phyloP scores from a whole-genome alignment of 2,113 vertebrate genomes.

The Isichthys henryi region DNA sequence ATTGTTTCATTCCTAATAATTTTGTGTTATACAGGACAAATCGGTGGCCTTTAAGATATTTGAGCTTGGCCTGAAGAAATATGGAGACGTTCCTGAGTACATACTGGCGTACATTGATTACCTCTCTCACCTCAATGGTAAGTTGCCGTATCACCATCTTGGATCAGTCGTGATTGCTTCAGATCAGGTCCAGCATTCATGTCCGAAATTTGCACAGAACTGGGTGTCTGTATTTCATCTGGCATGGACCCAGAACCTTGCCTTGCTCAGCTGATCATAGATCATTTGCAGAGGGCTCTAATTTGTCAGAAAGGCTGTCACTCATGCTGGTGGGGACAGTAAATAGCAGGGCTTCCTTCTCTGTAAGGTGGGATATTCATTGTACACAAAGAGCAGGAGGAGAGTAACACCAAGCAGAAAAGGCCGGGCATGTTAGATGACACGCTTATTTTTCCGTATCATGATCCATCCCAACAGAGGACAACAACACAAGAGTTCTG shows the following conservation, averaged over 20 bases:
- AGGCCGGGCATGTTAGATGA: neutral
- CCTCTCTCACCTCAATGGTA: slow-evolving; percentile 97
- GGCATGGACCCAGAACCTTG: neutral
- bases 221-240: neutral
- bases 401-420: neutral
- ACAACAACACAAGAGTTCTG: slow-evolving; percentile 97
- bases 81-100: slow-evolving; percentile 97
- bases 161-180: neutral
- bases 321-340: neutral
- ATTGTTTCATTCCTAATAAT: neutral
- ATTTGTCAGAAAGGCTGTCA: neutral
- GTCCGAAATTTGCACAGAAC: neutral
- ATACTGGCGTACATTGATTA: slow-evolving; percentile 98
- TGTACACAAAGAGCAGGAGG: neutral
- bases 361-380: neutral
- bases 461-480: slow-evolving; percentile 65
- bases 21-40: slow-evolving; percentile 74
- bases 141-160: slow-evolving; percentile 31
- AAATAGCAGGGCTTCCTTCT: neutral
- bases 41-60: slow-evolving; percentile 99
- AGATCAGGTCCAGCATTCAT: neutral
- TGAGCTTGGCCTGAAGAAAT: slow-evolving; percentile 97
- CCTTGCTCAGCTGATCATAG: neutral
- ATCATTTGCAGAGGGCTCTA: neutral
- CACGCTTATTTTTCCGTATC: slow-evolving; percentile 12